Conservation (phyloP, 1,140 invertebrate species). For the Cherax destructor region DNA sequence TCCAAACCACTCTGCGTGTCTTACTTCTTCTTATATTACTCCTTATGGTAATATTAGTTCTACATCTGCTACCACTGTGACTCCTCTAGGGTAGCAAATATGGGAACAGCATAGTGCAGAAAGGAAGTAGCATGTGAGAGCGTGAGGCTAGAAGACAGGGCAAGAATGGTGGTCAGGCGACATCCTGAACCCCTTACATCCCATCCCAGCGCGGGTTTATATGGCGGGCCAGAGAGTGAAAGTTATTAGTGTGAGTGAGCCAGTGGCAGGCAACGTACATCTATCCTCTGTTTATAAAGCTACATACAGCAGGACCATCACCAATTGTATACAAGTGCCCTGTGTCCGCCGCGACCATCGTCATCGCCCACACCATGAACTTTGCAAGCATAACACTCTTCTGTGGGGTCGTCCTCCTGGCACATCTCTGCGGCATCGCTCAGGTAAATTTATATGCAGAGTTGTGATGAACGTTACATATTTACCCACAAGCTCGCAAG, state of each 20-base stretch:
- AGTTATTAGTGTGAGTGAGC: conserved; percentile 49
- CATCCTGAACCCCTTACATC: conserved; percentile 7
- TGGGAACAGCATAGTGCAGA: background rate
- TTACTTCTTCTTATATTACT: background rate
- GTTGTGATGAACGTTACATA: too few species aligned
- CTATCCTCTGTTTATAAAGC: conserved; percentile 23
- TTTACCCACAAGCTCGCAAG: too few species aligned
- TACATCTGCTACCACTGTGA: background rate
- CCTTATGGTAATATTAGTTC: background rate
- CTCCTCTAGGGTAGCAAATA: background rate
- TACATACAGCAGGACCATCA: conserved; percentile 6
- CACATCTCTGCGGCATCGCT: too few species aligned
- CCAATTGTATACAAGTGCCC: background rate
- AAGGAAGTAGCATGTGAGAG: too few species aligned
- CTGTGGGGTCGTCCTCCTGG: conserved; percentile 1
- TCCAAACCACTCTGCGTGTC: too few species aligned
- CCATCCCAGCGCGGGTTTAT: conserved; percentile 37
- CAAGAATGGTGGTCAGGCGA: conserved; percentile 2
- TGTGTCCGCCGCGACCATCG: background rate
- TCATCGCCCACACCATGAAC: conserved; percentile 1
- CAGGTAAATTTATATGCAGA: background rate
- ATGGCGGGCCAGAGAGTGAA: conserved; percentile 42
- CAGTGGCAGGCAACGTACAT: conserved; percentile 32
- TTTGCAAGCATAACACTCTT: background rate
- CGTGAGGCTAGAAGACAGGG: background rate